A percentile compares a stretch with the other conserved stretches of the same genome.
These are phyloP conservation scores for Rhinolophus sinicus DNA, from an alignment of 2,113 vertebrate species.

Conservation along the genomic window DNA sequence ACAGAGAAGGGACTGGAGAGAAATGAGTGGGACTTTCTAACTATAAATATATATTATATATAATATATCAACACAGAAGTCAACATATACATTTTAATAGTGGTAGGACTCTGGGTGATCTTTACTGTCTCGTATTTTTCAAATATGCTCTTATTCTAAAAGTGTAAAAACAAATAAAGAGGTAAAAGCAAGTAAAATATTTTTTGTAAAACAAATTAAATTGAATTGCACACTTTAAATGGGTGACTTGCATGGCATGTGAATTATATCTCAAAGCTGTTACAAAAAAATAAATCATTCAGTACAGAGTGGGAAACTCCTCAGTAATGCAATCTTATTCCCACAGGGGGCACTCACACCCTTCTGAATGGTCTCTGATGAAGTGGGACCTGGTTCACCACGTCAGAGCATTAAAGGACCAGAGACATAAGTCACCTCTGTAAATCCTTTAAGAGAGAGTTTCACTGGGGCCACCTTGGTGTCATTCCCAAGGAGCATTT, in stretches of 20 bases:
- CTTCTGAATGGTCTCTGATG: background rate
- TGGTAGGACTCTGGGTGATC: background rate
- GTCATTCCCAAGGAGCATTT: background rate
- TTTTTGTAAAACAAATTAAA: background rate
- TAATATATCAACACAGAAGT: background rate
- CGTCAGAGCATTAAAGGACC: background rate
- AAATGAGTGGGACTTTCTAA: background rate
- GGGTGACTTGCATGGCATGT: background rate
- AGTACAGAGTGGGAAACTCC: background rate
- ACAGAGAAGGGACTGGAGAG: background rate
- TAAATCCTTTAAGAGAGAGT: background rate
- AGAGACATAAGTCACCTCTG: background rate
- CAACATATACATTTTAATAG: background rate
- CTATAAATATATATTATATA: background rate
- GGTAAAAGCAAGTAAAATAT: background rate
- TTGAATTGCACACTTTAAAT: background rate
- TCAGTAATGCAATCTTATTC: background rate
- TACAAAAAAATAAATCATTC: background rate
- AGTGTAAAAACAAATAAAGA: background rate
- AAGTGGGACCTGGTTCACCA: fast-evolving
- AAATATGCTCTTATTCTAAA: constrained; percentile 3
- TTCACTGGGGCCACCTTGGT: background rate
- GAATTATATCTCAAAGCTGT: background rate
- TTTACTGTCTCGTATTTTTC: background rate
- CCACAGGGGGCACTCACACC: background rate